Evolutionary conservation across 2,113 vertebrate species (phyloP).

Genomic region (Leucosticte australis): DNA sequence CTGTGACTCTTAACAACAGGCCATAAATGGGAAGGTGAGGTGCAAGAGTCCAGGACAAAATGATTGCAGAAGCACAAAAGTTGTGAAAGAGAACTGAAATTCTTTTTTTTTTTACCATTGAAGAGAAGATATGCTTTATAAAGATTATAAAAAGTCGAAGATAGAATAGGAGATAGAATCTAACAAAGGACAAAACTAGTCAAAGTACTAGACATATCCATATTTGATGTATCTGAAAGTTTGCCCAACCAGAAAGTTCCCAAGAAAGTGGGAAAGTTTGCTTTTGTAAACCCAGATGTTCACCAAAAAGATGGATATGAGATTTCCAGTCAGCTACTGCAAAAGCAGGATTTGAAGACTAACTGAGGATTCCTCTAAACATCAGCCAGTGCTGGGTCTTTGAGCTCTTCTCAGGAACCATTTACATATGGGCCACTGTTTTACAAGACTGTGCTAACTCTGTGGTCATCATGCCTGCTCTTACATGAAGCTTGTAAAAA

Average conservation of each 20-base stretch:
- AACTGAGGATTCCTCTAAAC: neutral
- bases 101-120: neutral
- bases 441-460: neutral
- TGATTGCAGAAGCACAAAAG: neutral
- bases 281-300: neutral
- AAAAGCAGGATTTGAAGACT: neutral
- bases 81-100: neutral
- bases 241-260: neutral
- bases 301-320: neutral
- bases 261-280: neutral
- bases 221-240: neutral
- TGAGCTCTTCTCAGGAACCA: neutral
- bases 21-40: neutral
- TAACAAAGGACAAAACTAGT: neutral
- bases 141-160: neutral
- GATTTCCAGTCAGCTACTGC: neutral
- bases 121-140: neutral
- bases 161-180: neutral
- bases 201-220: neutral
- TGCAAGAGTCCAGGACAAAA: neutral
- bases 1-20: neutral
- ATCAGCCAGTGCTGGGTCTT: neutral
- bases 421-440: neutral
- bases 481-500: neutral
- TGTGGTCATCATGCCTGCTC: neutral